phyloP scores from a whole-genome alignment of 1,140 invertebrate species.

The Drosophila azteca region DNA sequence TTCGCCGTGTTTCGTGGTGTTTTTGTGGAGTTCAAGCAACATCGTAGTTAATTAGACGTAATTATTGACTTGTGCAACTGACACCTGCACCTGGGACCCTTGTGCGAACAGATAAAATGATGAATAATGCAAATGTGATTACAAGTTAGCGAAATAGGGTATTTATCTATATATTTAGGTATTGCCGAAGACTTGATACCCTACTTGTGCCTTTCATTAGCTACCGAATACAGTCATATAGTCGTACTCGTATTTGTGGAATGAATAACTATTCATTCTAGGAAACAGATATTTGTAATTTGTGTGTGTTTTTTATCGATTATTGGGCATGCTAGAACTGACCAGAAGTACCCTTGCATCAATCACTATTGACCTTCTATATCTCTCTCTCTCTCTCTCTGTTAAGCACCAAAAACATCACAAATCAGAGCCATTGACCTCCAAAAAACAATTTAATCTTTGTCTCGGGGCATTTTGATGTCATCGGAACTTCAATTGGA shows the following conservation, averaged over 20 bases:
- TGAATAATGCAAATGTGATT: slow-evolving; percentile 28
- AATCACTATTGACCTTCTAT: slow-evolving; percentile 41
- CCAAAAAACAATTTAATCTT: slow-evolving; percentile 45
- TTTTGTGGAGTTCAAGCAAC: slow-evolving; percentile 25
- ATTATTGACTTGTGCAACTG: slow-evolving; percentile 60
- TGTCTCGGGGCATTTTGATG: slow-evolving; percentile 52
- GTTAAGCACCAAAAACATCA: neutral
- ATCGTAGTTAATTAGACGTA: slow-evolving; percentile 40
- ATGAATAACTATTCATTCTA: too few relatives aligned
- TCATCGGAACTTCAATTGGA: slow-evolving; percentile 76
- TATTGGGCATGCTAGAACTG: neutral
- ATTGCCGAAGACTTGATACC: neutral
- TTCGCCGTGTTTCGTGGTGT: slow-evolving; percentile 10
- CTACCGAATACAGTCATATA: too few relatives aligned
- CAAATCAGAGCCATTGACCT: slow-evolving; percentile 52
- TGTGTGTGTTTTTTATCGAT: neutral
- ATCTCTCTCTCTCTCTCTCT: slow-evolving; percentile 10
- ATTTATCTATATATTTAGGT: neutral
- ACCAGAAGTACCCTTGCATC: slow-evolving; percentile 14
- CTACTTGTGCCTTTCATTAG: neutral
- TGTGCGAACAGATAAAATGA: neutral
- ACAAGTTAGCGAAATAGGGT: slow-evolving; percentile 1
- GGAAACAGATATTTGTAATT: too few relatives aligned
- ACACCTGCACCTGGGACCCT: slow-evolving; percentile 33
- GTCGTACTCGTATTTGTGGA: too few relatives aligned